Evolutionary conservation across 2,797 vertebrate species (phyloP), one percentile per base, ranked within the genome.

Genomic region (Percopsis omiscomaycus): DNA sequence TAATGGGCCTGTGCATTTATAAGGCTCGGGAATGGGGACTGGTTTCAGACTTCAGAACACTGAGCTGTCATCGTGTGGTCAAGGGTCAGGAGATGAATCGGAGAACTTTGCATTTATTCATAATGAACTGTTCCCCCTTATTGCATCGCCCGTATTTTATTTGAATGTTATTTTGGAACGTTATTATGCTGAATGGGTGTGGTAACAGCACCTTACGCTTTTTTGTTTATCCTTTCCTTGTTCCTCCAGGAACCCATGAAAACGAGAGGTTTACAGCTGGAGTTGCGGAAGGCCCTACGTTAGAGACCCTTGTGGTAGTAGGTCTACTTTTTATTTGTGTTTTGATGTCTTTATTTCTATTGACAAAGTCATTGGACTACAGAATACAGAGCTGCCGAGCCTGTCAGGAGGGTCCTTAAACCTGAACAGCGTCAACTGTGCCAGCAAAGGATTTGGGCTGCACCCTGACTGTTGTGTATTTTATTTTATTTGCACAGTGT

Each of bases 371-470:
- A 37, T 37, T 37, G 1, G 32, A 6, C 32, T 37, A 6, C 22
- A 16, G 4, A 12, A 27, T 9, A 30, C 10, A 42, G 11, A 11
- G 61, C 46, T 57, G 56, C 54, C 55, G 59, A 16, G 49, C 9
- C 55, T 75, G 53, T 77, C 75, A 51, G 67, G 74, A 67, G 66
- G 57, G 66, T 66, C 74, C 77, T 79, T 73, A 74, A 77, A 82
- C 64, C 72, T 69, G 69, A 73, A 77, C 29, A 44, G 74, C 69
- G 72, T 78, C 71, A 70, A 67, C 73, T 32, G 52, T 52, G 67
- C 46, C 44, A 77, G 79, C 13, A 27, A 6, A 48, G 27, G 49
- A 71, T 61, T 56, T 62, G 29, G 64, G 79, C 68, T 64, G 64
- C 75, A 58, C 66, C 66, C 62, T 32, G 53, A 22, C 62, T 48